phyloP scores from a whole-genome alignment of 2,797 vertebrate genomes.

The Acanthopagrus latus region DNA sequence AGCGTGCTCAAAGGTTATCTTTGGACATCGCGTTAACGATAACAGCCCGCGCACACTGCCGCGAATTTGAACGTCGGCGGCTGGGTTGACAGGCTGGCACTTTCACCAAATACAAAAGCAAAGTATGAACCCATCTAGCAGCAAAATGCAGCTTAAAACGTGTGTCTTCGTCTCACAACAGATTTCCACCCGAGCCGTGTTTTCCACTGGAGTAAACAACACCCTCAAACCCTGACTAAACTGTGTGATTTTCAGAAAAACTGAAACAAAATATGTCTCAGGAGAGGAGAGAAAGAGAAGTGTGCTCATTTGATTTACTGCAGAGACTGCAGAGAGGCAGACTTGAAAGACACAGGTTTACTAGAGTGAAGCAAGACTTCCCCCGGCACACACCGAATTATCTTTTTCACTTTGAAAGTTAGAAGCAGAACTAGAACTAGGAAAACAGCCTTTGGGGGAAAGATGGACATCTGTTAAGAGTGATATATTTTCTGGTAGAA shows the following conservation, averaged over 20 bases:
- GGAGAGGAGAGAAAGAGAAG: conserved; percentile 70
- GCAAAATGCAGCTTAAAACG: conserved; percentile 26
- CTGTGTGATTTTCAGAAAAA: conserved; percentile 78
- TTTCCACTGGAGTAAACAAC: conserved; percentile 75
- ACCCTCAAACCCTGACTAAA: conserved; percentile 74
- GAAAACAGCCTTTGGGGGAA: conserved; percentile 61
- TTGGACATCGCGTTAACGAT: conserved; percentile 61
- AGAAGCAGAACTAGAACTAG: conserved; percentile 53
- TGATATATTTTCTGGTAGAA: conserved; percentile 18
- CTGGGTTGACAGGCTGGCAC: neutral
- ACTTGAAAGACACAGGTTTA: conserved; percentile 81
- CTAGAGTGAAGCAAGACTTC: conserved; percentile 75
- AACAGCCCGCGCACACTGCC: conserved; percentile 31
- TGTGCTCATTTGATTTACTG: conserved; percentile 78
- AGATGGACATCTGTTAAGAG: conserved; percentile 61
- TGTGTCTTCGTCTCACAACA: conserved; percentile 42
- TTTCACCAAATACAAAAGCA: conserved; percentile 4
- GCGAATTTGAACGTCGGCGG: conserved; percentile 8
- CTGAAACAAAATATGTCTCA: conserved; percentile 79
- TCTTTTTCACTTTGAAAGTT: conserved; percentile 73
- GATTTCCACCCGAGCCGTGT: conserved; percentile 57
- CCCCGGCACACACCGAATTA: conserved; percentile 72
- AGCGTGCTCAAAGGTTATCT: conserved; percentile 74
- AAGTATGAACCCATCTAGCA: conserved; percentile 10
- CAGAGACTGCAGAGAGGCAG: conserved; percentile 64